phyloP scores from a whole-genome alignment of 2,113 vertebrate genomes.

The Ardeotis arabs region DNA sequence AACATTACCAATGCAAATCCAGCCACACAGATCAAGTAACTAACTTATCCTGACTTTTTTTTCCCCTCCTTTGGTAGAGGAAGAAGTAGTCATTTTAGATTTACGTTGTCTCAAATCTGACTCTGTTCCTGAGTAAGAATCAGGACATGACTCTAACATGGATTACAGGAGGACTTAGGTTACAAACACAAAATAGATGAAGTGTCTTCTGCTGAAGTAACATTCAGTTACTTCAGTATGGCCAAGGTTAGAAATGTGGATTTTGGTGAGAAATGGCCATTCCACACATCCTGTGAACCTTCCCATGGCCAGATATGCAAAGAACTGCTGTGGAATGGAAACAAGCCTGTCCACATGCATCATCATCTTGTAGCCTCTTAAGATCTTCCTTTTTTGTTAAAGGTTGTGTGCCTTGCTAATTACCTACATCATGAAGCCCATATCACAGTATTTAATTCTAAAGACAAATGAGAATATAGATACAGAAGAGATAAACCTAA shows the following conservation, averaged over 20 bases:
- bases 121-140: not conserved
- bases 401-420: not conserved
- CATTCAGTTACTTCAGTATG: not conserved
- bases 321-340: not conserved
- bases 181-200: not conserved
- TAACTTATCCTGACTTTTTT: not conserved
- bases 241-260: not conserved
- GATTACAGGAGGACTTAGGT: not conserved
- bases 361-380: not conserved
- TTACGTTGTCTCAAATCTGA: not conserved
- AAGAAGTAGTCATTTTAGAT: not conserved
- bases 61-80: not conserved
- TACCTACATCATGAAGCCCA: not conserved
- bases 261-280: not conserved
- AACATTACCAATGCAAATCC: not conserved
- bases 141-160: not conserved
- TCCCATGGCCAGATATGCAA: not conserved
- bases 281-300: not conserved
- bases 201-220: not conserved
- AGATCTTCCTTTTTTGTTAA: not conserved
- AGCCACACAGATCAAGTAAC: not conserved
- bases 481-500: not conserved
- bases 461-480: not conserved
- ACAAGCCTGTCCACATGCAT: not conserved
- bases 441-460: not conserved